A percentile compares a stretch with the other conserved stretches of the same genome.
phyloP scores from a whole-genome alignment of 2,888 invertebrate genomes.

The Pterostichus niger region DNA sequence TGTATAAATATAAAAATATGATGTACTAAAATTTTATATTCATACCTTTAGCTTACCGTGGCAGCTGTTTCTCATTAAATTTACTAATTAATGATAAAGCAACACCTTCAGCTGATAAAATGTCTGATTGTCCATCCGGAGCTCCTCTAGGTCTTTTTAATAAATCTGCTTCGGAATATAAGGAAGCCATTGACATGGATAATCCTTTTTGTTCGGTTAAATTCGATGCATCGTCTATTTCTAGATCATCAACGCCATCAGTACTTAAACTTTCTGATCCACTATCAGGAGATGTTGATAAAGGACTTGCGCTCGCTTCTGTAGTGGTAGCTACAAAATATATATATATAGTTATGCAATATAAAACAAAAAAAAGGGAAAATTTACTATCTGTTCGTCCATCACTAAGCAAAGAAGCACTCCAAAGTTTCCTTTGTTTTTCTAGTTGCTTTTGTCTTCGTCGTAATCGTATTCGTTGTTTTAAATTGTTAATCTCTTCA shows the following conservation, averaged over 20 bases:
- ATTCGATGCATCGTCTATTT: slow-evolving; percentile 78
- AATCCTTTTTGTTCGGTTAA: slow-evolving; percentile 77
- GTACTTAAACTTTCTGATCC: slow-evolving; percentile 78
- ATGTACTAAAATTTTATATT: slow-evolving; percentile 21
- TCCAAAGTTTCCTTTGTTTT: slow-evolving; percentile 73
- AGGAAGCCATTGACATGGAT: slow-evolving; percentile 83
- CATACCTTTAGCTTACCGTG: slow-evolving; percentile 75
- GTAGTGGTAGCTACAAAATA: slow-evolving; percentile 76
- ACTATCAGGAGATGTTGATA: slow-evolving; percentile 78
- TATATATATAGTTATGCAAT: slow-evolving; percentile 38
- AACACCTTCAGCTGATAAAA: slow-evolving; percentile 87
- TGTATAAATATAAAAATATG: slow-evolving; percentile 69
- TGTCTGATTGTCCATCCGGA: slow-evolving; percentile 78
- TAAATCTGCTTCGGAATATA: slow-evolving; percentile 81
- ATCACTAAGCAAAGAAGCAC: slow-evolving; percentile 75
- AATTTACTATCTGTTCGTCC: slow-evolving; percentile 78
- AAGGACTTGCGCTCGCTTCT: slow-evolving; percentile 79
- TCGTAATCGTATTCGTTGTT: slow-evolving; percentile 82
- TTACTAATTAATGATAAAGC: slow-evolving; percentile 87
- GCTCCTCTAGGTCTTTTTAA: slow-evolving; percentile 75
- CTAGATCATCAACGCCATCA: slow-evolving; percentile 79
- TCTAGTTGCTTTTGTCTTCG: slow-evolving; percentile 79
- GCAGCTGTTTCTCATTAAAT: slow-evolving; percentile 87
- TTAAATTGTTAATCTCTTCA: slow-evolving; percentile 83
- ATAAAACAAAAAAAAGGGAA: slow-evolving; percentile 13